Conservation (phyloP, 1,140 invertebrate species). For the Bombus turneri region DNA sequence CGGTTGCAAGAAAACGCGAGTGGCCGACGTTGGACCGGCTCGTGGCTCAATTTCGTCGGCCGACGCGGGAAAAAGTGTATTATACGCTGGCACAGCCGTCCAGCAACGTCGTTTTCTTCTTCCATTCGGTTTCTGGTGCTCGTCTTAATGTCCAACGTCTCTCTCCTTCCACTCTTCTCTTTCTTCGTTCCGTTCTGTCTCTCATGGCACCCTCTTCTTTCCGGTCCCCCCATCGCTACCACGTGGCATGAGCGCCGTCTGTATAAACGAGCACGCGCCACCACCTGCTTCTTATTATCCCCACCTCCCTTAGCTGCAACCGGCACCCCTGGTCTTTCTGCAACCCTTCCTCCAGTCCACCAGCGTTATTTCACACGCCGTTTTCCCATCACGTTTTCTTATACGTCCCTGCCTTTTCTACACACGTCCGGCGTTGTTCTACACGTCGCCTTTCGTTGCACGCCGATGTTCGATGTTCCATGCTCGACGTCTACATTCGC, state of each 20-base stretch:
- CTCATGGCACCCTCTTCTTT: constrained; percentile 34
- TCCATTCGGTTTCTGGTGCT: constrained; percentile 21
- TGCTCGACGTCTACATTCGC: no score
- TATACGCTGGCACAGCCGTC: constrained; percentile 40
- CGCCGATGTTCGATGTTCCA: no score
- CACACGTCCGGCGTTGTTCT: not conserved
- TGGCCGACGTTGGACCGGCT: constrained; percentile 10
- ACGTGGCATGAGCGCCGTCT: constrained; percentile 66
- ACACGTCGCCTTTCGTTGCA: not conserved
- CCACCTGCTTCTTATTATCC: constrained; percentile 72
- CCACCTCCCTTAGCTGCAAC: constrained; percentile 51
- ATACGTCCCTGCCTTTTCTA: not conserved
- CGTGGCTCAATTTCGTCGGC: constrained; percentile 45
- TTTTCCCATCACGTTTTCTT: constrained; percentile 32
- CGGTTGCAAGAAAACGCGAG: constrained; percentile 25
- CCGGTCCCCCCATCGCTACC: constrained; percentile 46
- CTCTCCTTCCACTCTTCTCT: not conserved
- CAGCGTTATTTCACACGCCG: constrained; percentile 58
- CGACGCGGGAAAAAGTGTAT: constrained; percentile 42
- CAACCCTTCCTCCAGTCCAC: constrained; percentile 47
- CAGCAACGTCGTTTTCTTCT: constrained; percentile 46
- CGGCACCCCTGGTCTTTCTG: constrained; percentile 43
- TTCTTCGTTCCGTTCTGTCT: not conserved
- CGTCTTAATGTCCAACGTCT: constrained; percentile 19
- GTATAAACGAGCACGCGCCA: constrained; percentile 70